phyloP scores from a whole-genome alignment of 1,140 invertebrate genomes.

The Orchesella cincta region DNA sequence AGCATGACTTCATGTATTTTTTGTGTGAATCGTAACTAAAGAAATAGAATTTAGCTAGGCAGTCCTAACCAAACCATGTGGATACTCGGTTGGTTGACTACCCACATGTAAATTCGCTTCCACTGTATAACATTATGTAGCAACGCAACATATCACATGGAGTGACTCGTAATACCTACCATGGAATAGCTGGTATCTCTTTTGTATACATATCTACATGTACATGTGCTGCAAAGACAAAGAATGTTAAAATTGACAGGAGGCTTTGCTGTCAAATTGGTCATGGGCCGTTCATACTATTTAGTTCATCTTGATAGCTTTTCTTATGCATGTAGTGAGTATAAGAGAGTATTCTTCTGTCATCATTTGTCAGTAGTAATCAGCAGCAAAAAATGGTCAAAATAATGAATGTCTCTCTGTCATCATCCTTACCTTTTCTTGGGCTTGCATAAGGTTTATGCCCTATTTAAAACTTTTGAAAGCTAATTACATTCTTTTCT shows the following conservation, averaged over 20 bases:
- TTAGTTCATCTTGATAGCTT: neutral
- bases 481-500: too few species aligned
- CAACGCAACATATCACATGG: neutral
- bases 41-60: too few species aligned
- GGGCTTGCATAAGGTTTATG: too few species aligned
- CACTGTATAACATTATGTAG: neutral
- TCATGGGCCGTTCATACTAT: neutral
- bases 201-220: neutral
- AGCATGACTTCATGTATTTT: neutral
- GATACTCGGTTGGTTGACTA: neutral
- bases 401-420: too few species aligned
- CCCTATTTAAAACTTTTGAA: too few species aligned
- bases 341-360: neutral
- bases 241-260: neutral
- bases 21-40: neutral
- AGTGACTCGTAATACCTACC: neutral
- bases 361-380: neutral
- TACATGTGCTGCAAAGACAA: neutral
- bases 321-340: neutral
- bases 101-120: neutral
- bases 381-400: too few species aligned
- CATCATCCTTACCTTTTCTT: too few species aligned
- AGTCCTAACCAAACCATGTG: too few species aligned
- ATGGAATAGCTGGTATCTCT: neutral
- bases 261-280: constrained; percentile 11